Percentiles rank a stretch among this genome's conserved stretches.
Evolutionary conservation across 2,797 vertebrate genomes (phyloP).

Genomic region (Gymnodraco acuticeps): DNA sequence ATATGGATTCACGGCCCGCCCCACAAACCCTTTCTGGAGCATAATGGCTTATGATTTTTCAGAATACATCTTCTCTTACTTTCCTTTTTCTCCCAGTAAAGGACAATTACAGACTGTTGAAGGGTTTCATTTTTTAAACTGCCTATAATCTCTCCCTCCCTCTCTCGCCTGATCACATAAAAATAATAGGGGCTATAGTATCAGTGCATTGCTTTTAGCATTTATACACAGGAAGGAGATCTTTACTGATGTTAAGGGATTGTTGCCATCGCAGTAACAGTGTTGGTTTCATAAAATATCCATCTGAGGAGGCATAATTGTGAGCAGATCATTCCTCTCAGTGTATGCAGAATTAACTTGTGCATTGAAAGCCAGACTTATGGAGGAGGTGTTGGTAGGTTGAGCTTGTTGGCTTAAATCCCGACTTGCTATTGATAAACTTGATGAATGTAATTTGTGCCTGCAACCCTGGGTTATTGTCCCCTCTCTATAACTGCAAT

Average conservation of each 20-base stretch:
- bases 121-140: conserved; percentile 77
- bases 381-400: conserved; percentile 61
- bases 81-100: conserved; percentile 70
- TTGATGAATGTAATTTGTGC: conserved; percentile 84
- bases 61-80: conserved; percentile 84
- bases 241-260: conserved; percentile 73
- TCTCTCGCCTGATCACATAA: conserved; percentile 68
- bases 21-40: conserved; percentile 86
- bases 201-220: conserved; percentile 59
- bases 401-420: conserved; percentile 81
- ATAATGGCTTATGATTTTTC: conserved; percentile 98
- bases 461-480: conserved; percentile 78
- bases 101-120: conserved; percentile 80
- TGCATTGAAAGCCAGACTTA: conserved; percentile 76
- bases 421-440: conserved; percentile 81
- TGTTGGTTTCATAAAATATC: conserved; percentile 74
- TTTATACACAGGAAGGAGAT: conserved; percentile 70
- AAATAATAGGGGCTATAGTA: conserved; percentile 61
- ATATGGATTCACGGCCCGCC: conserved; percentile 87
- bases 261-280: conserved; percentile 61
- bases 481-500: conserved; percentile 76
- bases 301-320: conserved; percentile 71
- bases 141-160: conserved; percentile 63
- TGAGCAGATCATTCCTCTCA: conserved; percentile 66
- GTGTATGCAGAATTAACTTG: conserved; percentile 75